phyloP scores from a whole-genome alignment of 2,113 vertebrate species.

The Antechinus flavipes region DNA sequence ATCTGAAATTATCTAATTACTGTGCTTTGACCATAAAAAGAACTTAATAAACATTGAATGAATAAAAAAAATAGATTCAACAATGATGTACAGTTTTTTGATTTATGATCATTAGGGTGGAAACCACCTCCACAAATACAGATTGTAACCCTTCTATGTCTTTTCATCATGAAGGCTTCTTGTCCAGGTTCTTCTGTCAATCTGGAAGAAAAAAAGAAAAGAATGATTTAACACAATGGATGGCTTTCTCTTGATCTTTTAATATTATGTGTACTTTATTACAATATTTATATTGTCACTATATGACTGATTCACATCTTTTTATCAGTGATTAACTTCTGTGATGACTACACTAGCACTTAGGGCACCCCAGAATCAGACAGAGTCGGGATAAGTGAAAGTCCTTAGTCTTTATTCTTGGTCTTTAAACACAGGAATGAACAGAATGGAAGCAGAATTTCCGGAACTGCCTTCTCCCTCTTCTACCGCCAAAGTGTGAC shows the following conservation, averaged over 20 bases:
- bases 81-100: neutral
- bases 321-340: neutral
- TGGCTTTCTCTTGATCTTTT: neutral
- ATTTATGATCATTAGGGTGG: neutral
- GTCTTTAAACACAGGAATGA: no score
- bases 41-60: constrained; percentile 40
- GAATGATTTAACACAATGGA: neutral
- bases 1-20: neutral
- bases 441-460: no score
- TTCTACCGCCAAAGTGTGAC: no score
- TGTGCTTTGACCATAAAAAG: neutral
- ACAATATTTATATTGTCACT: neutral
- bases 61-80: constrained; percentile 8
- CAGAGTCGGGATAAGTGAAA: no score
- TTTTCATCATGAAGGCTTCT: neutral
- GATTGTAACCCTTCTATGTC: neutral
- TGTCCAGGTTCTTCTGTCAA: neutral
- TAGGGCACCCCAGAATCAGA: no score
- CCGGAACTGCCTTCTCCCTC: no score
- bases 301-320: neutral
- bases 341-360: no score
- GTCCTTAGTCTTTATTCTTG: no score
- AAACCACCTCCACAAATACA: neutral
- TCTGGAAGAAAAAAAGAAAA: neutral
- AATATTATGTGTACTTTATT: neutral